These are phyloP conservation scores for Drosophila sucinea DNA, from an alignment of 1,140 invertebrate genomes.

Conservation along the genomic window DNA sequence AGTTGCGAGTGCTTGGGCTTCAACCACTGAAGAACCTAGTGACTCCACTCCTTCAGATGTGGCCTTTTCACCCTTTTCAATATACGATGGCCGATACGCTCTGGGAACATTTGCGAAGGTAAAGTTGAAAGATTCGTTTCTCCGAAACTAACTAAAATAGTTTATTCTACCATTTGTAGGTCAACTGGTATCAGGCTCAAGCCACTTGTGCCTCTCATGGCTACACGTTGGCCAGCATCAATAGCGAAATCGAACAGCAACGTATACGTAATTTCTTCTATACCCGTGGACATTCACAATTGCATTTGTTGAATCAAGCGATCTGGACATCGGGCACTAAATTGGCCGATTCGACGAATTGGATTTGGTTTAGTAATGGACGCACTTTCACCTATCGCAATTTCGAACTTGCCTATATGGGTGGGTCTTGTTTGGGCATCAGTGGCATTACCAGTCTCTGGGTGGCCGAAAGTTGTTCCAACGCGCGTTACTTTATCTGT, in stretches of 20 bases:
- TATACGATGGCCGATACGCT: constrained; percentile 28
- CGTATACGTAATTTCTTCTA: constrained; percentile 37
- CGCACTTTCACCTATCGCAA: constrained; percentile 45
- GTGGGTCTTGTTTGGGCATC: constrained; percentile 12
- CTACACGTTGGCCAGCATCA: constrained; percentile 41
- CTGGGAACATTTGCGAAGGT: constrained; percentile 46
- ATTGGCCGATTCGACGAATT: constrained; percentile 28
- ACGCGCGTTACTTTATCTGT: constrained; percentile 32
- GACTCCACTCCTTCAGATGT: not conserved
- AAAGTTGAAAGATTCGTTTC: no score
- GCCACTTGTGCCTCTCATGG: constrained; percentile 36
- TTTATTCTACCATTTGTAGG: constrained; percentile 21
- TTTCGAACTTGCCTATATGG: constrained; percentile 31
- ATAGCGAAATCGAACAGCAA: constrained; percentile 36
- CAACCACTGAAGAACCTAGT: not conserved
- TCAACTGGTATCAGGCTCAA: constrained; percentile 55
- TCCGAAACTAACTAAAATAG: not conserved
- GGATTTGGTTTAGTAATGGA: constrained; percentile 50
- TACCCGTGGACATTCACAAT: constrained; percentile 14
- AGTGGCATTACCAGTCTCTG: constrained; percentile 32
- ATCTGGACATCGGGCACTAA: constrained; percentile 50
- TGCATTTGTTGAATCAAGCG: constrained; percentile 19
- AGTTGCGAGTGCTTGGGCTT: not conserved
- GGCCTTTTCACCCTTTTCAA: constrained; percentile 37
- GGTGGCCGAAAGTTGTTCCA: constrained; percentile 16